Evolutionary conservation across 2,113 vertebrate genomes (phyloP).

Genomic region (Crotalus viridis): DNA sequence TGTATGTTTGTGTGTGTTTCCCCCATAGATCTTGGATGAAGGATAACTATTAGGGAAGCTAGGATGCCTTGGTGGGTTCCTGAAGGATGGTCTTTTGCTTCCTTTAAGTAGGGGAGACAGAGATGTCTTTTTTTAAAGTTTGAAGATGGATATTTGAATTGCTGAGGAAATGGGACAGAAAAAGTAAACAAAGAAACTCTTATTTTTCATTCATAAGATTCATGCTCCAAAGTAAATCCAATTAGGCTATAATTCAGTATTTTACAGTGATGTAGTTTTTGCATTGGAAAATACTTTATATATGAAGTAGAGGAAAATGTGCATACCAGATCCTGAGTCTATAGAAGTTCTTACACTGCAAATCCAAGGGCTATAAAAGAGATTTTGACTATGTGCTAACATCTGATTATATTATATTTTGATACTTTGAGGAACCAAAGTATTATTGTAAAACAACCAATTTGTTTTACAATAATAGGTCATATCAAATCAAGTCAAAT

Average conservation of each 20-base stretch:
- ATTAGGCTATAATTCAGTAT: slow-evolving; percentile 34
- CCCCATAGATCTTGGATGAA: slow-evolving; percentile 14
- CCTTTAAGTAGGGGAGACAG: slow-evolving; percentile 15
- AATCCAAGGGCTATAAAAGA: not conserved
- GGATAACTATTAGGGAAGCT: slow-evolving; percentile 23
- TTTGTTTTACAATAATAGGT: not conserved
- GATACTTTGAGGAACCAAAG: not conserved
- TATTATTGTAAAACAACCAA: not conserved
- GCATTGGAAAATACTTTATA: not conserved
- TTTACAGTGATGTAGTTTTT: not conserved
- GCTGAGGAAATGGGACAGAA: slow-evolving; percentile 42
- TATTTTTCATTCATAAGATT: slow-evolving; percentile 40
- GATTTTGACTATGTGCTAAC: not conserved
- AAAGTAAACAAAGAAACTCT: slow-evolving; percentile 37
- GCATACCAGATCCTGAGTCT: not conserved
- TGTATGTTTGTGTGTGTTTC: too few relatives aligned
- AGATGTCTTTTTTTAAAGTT: slow-evolving; percentile 35
- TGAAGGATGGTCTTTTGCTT: slow-evolving; percentile 29
- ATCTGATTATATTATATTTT: not conserved
- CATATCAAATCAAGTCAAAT: not conserved
- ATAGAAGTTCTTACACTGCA: not conserved
- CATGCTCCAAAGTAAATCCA: slow-evolving; percentile 48
- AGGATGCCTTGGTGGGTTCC: slow-evolving; percentile 26
- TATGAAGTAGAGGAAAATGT: not conserved
- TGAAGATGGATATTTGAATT: slow-evolving; percentile 41